A percentile compares a stretch with the other conserved stretches of the same genome.
These are phyloP conservation scores for Pteropus alecto DNA, from an alignment of 2,113 vertebrate species.

Conservation along the genomic window DNA sequence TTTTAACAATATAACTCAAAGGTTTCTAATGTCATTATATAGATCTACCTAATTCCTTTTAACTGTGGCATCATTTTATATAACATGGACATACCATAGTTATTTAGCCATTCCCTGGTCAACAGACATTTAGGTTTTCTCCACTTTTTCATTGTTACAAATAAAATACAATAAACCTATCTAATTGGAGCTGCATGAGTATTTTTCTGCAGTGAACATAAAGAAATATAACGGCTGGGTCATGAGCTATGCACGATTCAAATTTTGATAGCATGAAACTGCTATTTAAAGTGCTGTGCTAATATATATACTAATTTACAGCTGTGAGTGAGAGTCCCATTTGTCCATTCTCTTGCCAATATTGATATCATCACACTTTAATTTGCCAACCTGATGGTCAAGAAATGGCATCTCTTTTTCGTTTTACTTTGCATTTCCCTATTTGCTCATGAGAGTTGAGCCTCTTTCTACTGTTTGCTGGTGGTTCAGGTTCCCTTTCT, in stretches of 20 bases:
- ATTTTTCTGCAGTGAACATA: background rate
- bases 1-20: constrained; percentile 12
- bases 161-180: background rate
- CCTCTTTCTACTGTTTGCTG: background rate
- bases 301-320: background rate
- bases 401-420: background rate
- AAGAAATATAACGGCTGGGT: background rate
- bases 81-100: background rate
- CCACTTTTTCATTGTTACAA: background rate
- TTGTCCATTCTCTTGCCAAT: background rate
- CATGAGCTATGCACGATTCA: background rate
- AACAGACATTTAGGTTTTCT: background rate
- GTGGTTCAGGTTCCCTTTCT: background rate
- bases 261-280: background rate
- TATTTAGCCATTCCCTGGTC: background rate
- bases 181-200: background rate
- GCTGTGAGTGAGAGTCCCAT: background rate
- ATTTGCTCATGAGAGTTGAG: background rate
- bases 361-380: background rate
- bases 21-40: background rate
- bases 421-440: background rate
- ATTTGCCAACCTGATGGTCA: background rate
- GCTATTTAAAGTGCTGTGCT: background rate
- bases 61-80: background rate
- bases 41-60: background rate